phyloP scores from a whole-genome alignment of 2,113 vertebrate genomes.

The Enhydra lutris region DNA sequence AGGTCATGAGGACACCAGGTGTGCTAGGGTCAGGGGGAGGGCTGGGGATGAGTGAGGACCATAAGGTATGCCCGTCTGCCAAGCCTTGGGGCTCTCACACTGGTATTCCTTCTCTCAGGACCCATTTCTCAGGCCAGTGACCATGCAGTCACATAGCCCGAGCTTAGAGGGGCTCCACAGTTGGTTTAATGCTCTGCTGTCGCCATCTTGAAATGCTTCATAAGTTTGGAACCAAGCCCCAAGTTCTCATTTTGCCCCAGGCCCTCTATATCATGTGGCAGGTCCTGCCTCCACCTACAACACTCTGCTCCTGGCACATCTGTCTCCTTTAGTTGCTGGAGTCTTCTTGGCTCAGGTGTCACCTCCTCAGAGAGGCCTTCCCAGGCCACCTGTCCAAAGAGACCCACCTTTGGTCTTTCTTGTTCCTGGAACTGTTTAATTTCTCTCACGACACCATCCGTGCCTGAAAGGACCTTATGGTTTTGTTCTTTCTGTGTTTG shows the following conservation, averaged over 20 bases:
- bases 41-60: rapidly evolving
- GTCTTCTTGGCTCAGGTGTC: background rate
- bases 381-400: background rate
- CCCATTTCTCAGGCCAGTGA: rapidly evolving
- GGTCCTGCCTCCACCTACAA: background rate
- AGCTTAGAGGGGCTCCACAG: background rate
- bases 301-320: rapidly evolving
- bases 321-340: background rate
- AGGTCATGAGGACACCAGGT: background rate
- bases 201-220: background rate
- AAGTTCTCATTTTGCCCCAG: background rate
- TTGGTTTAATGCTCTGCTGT: background rate
- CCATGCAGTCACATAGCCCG: background rate
- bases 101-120: background rate
- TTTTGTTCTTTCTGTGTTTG: background rate
- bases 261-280: rapidly evolving
- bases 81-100: background rate
- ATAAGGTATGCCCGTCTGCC: background rate
- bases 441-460: background rate
- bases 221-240: rapidly evolving
- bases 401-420: rapidly evolving
- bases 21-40: background rate
- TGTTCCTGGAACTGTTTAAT: rapidly evolving
- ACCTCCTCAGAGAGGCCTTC: background rate
- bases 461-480: background rate